A percentile compares a stretch with the other conserved stretches of the same genome.
Conservation (phyloP, 1,140 invertebrate species). For the Eciton burchellii region DNA sequence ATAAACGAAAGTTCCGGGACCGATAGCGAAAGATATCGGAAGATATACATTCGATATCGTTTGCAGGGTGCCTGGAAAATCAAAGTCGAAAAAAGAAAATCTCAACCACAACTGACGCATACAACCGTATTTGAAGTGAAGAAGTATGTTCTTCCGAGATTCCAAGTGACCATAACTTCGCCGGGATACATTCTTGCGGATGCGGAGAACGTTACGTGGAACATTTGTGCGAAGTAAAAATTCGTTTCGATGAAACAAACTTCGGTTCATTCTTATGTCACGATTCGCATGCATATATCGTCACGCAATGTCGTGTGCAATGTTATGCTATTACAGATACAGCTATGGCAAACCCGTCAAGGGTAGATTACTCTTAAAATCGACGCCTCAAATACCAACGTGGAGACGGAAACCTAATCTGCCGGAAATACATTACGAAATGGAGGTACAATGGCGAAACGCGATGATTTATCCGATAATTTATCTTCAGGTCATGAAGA, state of each 20-base stretch:
- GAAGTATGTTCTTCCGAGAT: constrained; percentile 89
- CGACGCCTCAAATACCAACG: constrained; percentile 81
- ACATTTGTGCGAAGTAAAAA: constrained; percentile 87
- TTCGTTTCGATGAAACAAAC: constrained; percentile 37
- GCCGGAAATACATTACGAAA: constrained; percentile 82
- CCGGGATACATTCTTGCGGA: constrained; percentile 87
- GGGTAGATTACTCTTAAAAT: constrained; percentile 85
- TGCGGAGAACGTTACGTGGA: constrained; percentile 85
- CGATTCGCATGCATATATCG: no score
- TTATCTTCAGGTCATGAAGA: constrained; percentile 1
- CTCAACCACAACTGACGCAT: constrained; percentile 78
- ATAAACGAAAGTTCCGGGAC: neutral
- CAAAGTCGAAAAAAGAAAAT: constrained; percentile 83
- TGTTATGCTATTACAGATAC: constrained; percentile 85
- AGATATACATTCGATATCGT: neutral
- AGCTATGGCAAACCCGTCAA: constrained; percentile 91
- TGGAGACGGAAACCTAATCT: constrained; percentile 82
- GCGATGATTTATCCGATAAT: no score
- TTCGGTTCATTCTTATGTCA: no score
- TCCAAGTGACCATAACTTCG: constrained; percentile 88
- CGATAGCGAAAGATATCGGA: constrained; percentile 7
- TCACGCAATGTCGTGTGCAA: neutral
- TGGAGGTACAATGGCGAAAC: constrained; percentile 69
- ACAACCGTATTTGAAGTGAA: constrained; percentile 87
- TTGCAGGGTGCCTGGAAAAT: constrained; percentile 87